Base-by-base conservation (phyloP, 1,140 invertebrate genomes). In the Papilio dardanus region DNA sequence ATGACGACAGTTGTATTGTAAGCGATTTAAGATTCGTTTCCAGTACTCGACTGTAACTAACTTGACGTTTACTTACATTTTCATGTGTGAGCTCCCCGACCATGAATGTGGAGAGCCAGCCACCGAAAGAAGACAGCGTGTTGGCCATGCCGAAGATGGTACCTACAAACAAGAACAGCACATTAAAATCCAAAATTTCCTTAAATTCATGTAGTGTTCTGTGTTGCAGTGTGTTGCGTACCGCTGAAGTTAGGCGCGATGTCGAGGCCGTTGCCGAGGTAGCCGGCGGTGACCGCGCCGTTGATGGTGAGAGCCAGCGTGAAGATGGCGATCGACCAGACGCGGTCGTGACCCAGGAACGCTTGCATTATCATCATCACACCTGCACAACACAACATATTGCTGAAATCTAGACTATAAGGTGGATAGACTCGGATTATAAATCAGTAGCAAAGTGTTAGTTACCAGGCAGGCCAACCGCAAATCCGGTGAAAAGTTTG, bases 141-240 rank as follows among this genome's bases (percentile, higher is more conserved):
- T 99, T 99, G 6, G 97, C 97, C 86, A 99, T 95, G 10, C 98
- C 98, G 92, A 98, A 98, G 74, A 99, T 96, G 1, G 97, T 97
- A 74, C 93, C 93, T 94, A 94, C 85, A 92, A 84, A n/a, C 3
- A 73, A 62, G 19, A 67, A 8, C 0, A 69, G n/a, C 21, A 69
- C 40, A 50, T 33, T 19, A 12, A 7, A 67, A 19, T 67, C 3
- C 10, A 28, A 54, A 33, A 30, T 3, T 33, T 16, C 46, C 8
- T 21, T 8, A 54, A 19, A 21, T 4, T 54, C 19, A n/a, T n/a
- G n/a, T n/a, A n/a, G n/a, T n/a, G n/a, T n/a, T n/a, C n/a, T n/a
- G n/a, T n/a, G 2, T 54, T 19, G 24, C 12, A n/a, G 21, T 8
- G 19, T 54, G 21, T 19, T 28, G 81, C 79, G 84, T 83, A 85